Conservation (phyloP, 2,113 vertebrate species). For the Varanus salvator region DNA sequence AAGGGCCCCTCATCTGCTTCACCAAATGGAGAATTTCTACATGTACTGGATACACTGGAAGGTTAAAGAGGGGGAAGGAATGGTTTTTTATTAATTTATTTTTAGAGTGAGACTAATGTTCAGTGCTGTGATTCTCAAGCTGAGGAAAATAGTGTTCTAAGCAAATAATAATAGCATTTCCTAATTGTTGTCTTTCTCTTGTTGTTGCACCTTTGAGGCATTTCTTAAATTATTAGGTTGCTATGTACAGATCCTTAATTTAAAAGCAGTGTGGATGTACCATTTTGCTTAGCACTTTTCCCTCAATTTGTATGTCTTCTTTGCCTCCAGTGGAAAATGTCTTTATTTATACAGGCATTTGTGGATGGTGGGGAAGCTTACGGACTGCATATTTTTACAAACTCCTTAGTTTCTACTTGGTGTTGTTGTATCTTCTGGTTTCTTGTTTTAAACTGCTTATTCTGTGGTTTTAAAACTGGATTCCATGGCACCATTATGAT, state of each 20-base stretch:
- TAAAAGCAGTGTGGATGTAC: neutral
- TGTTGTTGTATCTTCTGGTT: neutral
- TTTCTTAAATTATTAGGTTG: conserved; percentile 37
- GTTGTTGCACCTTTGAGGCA: neutral
- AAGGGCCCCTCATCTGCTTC: conserved; percentile 40
- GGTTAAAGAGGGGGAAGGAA: conserved; percentile 30
- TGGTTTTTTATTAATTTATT: neutral
- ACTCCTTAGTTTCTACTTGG: neutral
- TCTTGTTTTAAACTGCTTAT: neutral
- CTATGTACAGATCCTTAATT: neutral
- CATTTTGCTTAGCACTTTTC: neutral
- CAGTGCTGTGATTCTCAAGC: conserved; percentile 14
- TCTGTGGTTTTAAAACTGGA: neutral
- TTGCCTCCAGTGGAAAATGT: neutral
- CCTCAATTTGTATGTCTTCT: neutral
- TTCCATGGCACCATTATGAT: neutral
- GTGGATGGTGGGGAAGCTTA: neutral
- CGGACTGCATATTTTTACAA: neutral
- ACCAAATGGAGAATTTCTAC: conserved; percentile 59
- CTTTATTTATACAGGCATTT: neutral
- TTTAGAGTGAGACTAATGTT: conserved; percentile 21
- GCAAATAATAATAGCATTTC: conserved; percentile 12
- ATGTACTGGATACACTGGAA: conserved; percentile 34
- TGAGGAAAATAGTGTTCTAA: conserved; percentile 61
- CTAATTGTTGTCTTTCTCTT: neutral